phyloP scores from a whole-genome alignment of 2,113 vertebrate genomes.

The Benitochromis conjunctus region DNA sequence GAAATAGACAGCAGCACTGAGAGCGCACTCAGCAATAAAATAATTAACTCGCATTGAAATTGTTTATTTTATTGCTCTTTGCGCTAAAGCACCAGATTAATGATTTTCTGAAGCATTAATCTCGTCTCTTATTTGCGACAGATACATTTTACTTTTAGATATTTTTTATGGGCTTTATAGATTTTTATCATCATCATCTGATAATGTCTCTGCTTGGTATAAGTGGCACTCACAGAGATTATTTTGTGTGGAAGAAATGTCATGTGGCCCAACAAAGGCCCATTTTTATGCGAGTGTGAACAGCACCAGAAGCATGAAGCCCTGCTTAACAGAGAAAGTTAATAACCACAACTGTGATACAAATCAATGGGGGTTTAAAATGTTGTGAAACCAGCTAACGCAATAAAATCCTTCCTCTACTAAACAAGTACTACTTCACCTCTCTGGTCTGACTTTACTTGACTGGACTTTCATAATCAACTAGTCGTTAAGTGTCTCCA shows the following conservation, averaged over 20 bases:
- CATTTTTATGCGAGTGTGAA: neutral
- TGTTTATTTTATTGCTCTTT: neutral
- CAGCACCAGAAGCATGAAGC: neutral
- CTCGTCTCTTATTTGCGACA: neutral
- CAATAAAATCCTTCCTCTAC: neutral
- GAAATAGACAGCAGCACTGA: neutral
- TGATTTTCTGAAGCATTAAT: neutral
- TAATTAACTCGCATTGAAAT: neutral
- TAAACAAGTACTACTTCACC: neutral
- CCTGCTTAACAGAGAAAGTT: neutral
- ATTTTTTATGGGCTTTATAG: neutral
- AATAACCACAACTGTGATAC: accelerated
- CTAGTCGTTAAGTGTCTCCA: neutral
- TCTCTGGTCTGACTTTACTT: neutral
- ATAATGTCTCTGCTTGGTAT: neutral
- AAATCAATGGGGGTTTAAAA: neutral
- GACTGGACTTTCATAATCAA: neutral
- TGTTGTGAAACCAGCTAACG: neutral
- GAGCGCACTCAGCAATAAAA: neutral
- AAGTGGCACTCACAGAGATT: neutral
- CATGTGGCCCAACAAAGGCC: neutral
- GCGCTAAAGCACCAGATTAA: neutral
- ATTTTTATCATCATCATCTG: neutral
- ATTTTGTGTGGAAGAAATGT: neutral
- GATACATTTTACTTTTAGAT: neutral